Conservation (phyloP, 1,140 invertebrate species). For the Pseudomyrmex dendroicus region DNA sequence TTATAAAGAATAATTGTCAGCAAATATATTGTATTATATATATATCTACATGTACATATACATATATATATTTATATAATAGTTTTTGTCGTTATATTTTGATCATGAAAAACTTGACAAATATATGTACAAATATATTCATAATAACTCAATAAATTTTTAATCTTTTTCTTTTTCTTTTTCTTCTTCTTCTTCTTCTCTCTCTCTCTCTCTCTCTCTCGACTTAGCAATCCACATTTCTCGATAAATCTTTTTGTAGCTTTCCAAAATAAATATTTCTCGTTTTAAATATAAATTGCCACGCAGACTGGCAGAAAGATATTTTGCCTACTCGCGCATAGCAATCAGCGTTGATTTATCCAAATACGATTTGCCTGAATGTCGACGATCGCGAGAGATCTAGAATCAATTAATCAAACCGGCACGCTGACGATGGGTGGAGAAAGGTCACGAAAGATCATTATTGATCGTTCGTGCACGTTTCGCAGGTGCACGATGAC, state of each 20-base stretch:
- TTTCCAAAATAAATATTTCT: neutral
- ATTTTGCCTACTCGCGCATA: neutral
- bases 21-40: no score
- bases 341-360: conserved; percentile 42
- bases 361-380: conserved; percentile 29
- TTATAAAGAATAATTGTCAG: neutral
- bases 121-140: no score
- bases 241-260: neutral
- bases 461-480: conserved; percentile 33
- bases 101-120: no score
- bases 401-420: conserved; percentile 63
- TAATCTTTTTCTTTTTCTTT: neutral
- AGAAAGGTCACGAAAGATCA: conserved; percentile 47
- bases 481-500: conserved; percentile 46
- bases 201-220: no score
- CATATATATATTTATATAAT: neutral
- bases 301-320: neutral
- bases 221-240: neutral
- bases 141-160: neutral
- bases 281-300: neutral
- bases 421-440: neutral
- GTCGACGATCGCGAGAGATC: neutral
- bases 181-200: no score
- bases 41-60: no score
- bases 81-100: neutral